Evolutionary conservation across 2,113 vertebrate genomes (phyloP), one percentile per base, ranked within the genome.

Genomic region (Pavo muticus): DNA sequence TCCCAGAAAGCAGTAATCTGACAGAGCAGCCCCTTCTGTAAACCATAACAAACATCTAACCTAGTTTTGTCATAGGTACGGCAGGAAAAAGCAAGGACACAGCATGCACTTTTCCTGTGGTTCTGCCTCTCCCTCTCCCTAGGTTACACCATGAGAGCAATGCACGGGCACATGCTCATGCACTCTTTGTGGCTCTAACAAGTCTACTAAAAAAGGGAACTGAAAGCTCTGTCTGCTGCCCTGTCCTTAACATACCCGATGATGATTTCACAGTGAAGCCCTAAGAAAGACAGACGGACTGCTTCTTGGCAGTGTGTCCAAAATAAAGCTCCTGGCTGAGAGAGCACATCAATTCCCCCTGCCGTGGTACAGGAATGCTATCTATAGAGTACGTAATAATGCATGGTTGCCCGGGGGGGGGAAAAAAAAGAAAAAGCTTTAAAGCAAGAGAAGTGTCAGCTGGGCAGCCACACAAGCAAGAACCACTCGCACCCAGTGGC

Each of bases 171-270:
- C 40, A 10, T 18, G 1, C 80, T 42, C 30, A 10, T 29, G 32
- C 8, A 4, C 72, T 39, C 56, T 30, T 12, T 32, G 71, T 1
- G 1, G 25, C 14, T 60, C 61, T 45, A 73, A 6, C 7, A 61
- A 50, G 19, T 7, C 56, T 57, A 21, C 76, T 75, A 52, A 71
- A 52, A 63, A 71, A 76, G 70, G 63, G 70, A 90, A 70, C 29
- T 5, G 1, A 23, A 35, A 78, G 47, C 32, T 47, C 11, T 0
- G 3, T 14, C 52, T 30, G 21, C 57, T 72, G 14, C 59, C 37
- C 75, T 90, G 90, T 90, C 93, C 94, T 90, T 30, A 68, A 37
- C 54, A 95, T 78, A 93, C 87, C 77, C 61, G 3, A 25, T 19
- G 19, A 87, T 42, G 56, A 30, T 37, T 35, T 35, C 77, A 44